Base-by-base conservation (phyloP, 37 sponge, comb jelly and placozoan genomes). In the Amphimedon queenslandica region DNA sequence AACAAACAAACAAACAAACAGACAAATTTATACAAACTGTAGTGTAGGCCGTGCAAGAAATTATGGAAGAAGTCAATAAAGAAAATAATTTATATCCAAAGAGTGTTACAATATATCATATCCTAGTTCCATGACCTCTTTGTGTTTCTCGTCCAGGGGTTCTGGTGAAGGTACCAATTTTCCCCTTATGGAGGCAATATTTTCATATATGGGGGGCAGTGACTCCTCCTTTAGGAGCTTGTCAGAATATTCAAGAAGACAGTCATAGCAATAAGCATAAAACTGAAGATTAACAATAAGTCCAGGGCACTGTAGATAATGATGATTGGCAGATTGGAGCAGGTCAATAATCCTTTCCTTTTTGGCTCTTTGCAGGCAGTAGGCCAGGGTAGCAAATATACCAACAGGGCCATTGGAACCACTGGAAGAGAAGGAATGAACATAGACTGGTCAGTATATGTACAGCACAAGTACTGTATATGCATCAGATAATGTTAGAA, bases 271-370 rank as follows among this genome's bases (percentile, higher is more conserved):
- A 66, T 78, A 85, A 2, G 80, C 73, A 37, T 85, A 85, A 0
- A 74, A 30, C 32, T 58, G 42, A 28, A 85, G 13, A 1, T 74
- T 43, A 56, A 66, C 20, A 25, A 88, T 66, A 13, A 60, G 64
- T 20, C 89, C 89, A 4, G 89, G 84, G 18, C 79, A 41, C 69
- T 88, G 84, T 38, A 74, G 68, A 40, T 79, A 58, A 24, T 82
- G 66, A 32, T 32, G 38, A 68, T 82, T 78, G 20, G 82, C 89
- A 0, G 84, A 67, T 53, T 82, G 84, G 64, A 88, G 82, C 13
- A 88, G 75, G 33, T 88, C 89, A 27, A 88, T 75, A 32, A 72
- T 58, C 25, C 74, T 73, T 70, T 88, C 89, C n/a, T 37, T 37
- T 13, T 63, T 30, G 16, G 82, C 57, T n/a, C 84, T 42, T 55